Percentiles rank a stretch among this genome's conserved stretches.
Evolutionary conservation across 2,113 vertebrate species (phyloP).

Genomic region (Silurus asotus): DNA sequence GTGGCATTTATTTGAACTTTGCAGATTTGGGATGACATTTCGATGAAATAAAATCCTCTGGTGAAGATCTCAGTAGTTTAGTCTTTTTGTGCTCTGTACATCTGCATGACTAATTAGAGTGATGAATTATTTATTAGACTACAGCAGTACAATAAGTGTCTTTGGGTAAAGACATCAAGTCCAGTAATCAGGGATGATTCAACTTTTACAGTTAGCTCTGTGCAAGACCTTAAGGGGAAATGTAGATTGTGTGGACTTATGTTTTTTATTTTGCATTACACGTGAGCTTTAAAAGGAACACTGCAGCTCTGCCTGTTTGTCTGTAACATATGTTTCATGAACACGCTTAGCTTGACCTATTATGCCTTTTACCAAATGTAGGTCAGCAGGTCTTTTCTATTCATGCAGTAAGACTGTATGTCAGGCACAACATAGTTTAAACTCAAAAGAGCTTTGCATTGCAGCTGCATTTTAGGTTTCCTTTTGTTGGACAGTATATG

Average conservation of each 20-base stretch:
- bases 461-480: background rate
- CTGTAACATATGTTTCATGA: background rate
- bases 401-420: background rate
- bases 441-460: background rate
- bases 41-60: background rate
- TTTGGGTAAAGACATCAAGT: slow-evolving; percentile 17
- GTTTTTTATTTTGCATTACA: background rate
- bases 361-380: background rate
- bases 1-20: background rate
- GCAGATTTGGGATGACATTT: background rate
- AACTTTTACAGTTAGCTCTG: slow-evolving; percentile 31
- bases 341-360: background rate
- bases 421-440: background rate
- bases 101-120: slow-evolving; percentile 17
- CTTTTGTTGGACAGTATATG: background rate
- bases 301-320: background rate
- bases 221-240: background rate
- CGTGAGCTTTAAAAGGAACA: background rate
- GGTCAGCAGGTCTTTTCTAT: background rate
- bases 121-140: slow-evolving; percentile 2
- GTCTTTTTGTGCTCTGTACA: slow-evolving; percentile 5
- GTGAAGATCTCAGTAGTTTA: background rate
- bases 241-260: background rate
- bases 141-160: background rate
- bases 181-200: slow-evolving; percentile 20